phyloP scores from a whole-genome alignment of 2,888 invertebrate genomes.

The Auanema freiburgensis region DNA sequence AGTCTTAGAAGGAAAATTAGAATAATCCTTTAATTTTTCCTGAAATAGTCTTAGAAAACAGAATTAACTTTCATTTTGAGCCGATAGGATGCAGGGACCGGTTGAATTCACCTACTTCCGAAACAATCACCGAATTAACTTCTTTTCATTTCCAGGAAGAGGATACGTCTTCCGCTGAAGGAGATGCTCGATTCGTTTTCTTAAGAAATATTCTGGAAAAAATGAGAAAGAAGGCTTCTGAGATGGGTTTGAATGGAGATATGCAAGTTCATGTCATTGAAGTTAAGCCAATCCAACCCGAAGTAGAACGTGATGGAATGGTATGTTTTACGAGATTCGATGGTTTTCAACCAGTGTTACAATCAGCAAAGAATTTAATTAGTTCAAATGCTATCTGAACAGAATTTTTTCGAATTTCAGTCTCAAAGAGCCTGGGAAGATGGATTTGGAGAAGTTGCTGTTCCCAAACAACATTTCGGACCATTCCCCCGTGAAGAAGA shows the following conservation, averaged over 20 bases:
- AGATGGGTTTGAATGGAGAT: constrained; percentile 49
- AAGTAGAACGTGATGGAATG: constrained; percentile 1
- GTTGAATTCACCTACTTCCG: too few relatives aligned
- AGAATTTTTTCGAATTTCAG: constrained; percentile 10
- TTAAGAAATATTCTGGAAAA: constrained; percentile 49
- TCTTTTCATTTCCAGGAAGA: not conserved
- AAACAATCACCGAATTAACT: too few relatives aligned
- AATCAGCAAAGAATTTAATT: too few relatives aligned
- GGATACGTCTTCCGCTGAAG: constrained; percentile 12
- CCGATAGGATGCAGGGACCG: too few relatives aligned
- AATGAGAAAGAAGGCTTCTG: constrained; percentile 53
- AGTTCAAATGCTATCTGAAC: not conserved
- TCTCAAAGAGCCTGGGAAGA: constrained; percentile 26
- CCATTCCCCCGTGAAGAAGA: constrained; percentile 19
- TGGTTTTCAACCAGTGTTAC: too few relatives aligned
- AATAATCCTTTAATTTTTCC: too few relatives aligned
- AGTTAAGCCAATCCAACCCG: constrained; percentile 42
- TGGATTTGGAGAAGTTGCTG: constrained; percentile 44
- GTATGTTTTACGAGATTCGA: not conserved
- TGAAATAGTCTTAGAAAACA: constrained; percentile 3
- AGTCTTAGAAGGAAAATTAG: too few relatives aligned
- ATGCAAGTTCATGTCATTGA: constrained; percentile 61
- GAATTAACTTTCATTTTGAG: constrained; percentile 18
- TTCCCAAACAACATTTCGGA: constrained; percentile 37
- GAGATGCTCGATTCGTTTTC: constrained; percentile 48